phyloP scores from a whole-genome alignment of 2,888 invertebrate species.

The Crocallis elinguaria region DNA sequence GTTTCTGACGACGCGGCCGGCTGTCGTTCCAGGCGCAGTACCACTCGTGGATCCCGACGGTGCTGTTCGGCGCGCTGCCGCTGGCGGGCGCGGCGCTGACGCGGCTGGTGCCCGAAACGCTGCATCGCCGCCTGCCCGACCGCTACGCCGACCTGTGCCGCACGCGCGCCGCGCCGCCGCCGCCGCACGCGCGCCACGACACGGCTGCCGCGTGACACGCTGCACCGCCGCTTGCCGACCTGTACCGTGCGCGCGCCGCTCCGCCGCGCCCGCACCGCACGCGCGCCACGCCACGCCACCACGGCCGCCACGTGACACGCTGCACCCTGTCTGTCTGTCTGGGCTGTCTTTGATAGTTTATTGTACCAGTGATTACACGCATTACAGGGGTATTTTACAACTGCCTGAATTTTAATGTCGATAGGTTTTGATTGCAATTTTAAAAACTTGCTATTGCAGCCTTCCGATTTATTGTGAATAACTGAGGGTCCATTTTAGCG shows the following conservation, averaged over 20 bases:
- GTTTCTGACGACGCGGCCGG: too few relatives aligned
- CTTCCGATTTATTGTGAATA: too few relatives aligned
- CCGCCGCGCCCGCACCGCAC: too few relatives aligned
- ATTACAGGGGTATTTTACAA: too few relatives aligned
- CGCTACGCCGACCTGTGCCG: constrained; percentile 79
- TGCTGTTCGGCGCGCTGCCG: constrained; percentile 79
- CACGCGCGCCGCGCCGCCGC: constrained; percentile 39
- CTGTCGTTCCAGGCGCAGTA: constrained; percentile 58
- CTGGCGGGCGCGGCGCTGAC: constrained; percentile 81
- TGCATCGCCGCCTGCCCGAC: constrained; percentile 84
- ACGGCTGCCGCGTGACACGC: constrained; percentile 8
- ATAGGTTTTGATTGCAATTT: too few relatives aligned
- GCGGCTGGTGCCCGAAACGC: constrained; percentile 86
- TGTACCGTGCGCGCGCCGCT: too few relatives aligned
- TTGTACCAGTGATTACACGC: too few relatives aligned
- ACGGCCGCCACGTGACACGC: background rate
- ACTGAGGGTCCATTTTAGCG: too few relatives aligned
- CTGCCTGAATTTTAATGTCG: too few relatives aligned
- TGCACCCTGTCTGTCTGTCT: background rate
- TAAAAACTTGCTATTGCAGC: too few relatives aligned
- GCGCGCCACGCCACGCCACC: too few relatives aligned
- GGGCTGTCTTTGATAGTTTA: background rate
- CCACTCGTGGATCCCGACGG: constrained; percentile 78
- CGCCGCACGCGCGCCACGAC: constrained; percentile 28
- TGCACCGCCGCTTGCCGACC: background rate